These are phyloP conservation scores for Stenotaenia linearis DNA, from an alignment of 2,888 invertebrate species.

Conservation along the genomic window DNA sequence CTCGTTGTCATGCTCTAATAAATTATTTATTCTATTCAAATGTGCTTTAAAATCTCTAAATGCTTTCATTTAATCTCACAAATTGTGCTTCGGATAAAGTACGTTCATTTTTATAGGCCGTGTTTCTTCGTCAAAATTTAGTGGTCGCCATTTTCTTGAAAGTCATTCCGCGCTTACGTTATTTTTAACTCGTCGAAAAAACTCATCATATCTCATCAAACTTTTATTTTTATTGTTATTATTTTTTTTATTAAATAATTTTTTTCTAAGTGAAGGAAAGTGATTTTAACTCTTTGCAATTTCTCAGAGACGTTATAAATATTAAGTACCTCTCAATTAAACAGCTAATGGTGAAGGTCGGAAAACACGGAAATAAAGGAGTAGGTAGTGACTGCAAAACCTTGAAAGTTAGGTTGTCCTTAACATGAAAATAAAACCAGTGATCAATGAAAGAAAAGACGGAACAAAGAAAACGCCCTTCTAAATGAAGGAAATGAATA, in stretches of 20 bases:
- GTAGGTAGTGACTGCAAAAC: background rate
- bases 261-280: no score
- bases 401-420: background rate
- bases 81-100: background rate
- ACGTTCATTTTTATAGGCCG: background rate
- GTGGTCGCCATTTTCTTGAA: background rate
- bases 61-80: background rate
- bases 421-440: background rate
- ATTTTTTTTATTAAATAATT: background rate
- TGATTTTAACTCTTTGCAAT: no score
- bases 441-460: background rate
- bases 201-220: no score
- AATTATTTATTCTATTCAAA: no score
- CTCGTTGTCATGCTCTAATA: no score
- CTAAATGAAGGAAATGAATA: background rate
- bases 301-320: background rate
- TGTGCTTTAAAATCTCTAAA: no score
- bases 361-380: background rate
- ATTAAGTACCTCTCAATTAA: background rate
- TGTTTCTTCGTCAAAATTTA: background rate
- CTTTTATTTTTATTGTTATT: no score
- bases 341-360: background rate
- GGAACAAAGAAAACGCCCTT: background rate
- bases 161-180: no score
- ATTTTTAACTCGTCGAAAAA: no score